Conservation (phyloP, 2,113 vertebrate species). For the Axis porcinus region DNA sequence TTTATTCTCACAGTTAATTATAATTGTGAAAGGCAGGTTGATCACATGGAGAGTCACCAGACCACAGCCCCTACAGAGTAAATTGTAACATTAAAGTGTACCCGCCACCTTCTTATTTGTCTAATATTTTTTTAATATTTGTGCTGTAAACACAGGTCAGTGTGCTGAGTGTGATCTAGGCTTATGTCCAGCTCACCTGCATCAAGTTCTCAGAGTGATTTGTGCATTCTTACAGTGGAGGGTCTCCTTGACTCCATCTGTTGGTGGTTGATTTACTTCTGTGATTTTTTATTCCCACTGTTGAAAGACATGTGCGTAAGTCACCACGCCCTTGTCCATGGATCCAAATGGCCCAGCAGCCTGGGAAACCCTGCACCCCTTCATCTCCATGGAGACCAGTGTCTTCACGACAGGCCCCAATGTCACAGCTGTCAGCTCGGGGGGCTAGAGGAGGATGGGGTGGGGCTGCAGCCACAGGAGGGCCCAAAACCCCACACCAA, state of each 20-base stretch:
- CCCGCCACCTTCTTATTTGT: neutral
- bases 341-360: too few species aligned
- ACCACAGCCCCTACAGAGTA: neutral
- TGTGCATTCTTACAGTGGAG: neutral
- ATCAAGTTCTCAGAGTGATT: neutral
- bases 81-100: neutral
- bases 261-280: neutral
- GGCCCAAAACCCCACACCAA: neutral
- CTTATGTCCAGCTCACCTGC: rapidly evolving
- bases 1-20: neutral
- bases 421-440: neutral
- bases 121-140: neutral
- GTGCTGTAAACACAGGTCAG: too few species aligned
- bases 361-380: neutral
- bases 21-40: neutral
- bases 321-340: neutral
- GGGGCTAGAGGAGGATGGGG: neutral
- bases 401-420: neutral
- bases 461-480: neutral
- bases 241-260: neutral
- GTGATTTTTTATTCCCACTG: neutral
- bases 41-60: neutral
- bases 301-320: neutral
- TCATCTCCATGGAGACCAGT: neutral
- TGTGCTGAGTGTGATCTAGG: neutral